Evolutionary conservation across 2,888 invertebrate species (phyloP).

Genomic region (Arrhopalites spinosus): DNA sequence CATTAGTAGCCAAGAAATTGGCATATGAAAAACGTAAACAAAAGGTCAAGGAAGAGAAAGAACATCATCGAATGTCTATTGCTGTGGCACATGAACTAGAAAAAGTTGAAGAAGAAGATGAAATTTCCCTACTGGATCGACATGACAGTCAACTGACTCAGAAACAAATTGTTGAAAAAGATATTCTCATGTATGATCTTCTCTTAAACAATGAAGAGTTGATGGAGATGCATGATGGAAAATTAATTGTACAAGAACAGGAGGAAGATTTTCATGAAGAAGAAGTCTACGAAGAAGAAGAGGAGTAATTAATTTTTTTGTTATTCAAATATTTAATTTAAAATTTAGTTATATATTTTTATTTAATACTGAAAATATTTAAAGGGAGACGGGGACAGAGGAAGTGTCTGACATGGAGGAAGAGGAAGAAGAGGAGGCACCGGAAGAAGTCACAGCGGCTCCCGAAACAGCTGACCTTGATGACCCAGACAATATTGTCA

Average conservation of each 20-base stretch:
- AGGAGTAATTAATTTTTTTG: background rate
- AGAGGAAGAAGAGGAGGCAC: background rate
- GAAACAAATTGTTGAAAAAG: constrained; percentile 40
- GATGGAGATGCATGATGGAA: constrained; percentile 25
- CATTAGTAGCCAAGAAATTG: constrained; percentile 4
- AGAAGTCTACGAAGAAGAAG: constrained; percentile 14
- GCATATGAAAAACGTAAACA: constrained; percentile 21
- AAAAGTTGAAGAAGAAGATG: constrained; percentile 13
- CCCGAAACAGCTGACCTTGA: constrained; percentile 12
- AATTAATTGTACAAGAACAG: background rate
- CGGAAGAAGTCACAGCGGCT: background rate
- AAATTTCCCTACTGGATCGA: constrained; percentile 28
- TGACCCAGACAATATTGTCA: constrained; percentile 36
- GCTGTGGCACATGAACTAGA: constrained; percentile 27
- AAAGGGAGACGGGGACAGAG: background rate
- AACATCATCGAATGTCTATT: background rate
- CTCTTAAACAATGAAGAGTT: constrained; percentile 34
- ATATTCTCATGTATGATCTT: constrained; percentile 42
- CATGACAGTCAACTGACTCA: constrained; percentile 39
- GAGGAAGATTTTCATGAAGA: background rate
- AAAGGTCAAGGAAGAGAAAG: background rate
- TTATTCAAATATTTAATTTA: no score
- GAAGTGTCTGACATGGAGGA: background rate
- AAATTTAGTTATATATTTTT: no score
- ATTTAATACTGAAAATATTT: no score